Percentiles rank a stretch among this genome's conserved stretches.
Conservation (phyloP, 2,797 vertebrate genomes). For the Buceros bicornis region DNA sequence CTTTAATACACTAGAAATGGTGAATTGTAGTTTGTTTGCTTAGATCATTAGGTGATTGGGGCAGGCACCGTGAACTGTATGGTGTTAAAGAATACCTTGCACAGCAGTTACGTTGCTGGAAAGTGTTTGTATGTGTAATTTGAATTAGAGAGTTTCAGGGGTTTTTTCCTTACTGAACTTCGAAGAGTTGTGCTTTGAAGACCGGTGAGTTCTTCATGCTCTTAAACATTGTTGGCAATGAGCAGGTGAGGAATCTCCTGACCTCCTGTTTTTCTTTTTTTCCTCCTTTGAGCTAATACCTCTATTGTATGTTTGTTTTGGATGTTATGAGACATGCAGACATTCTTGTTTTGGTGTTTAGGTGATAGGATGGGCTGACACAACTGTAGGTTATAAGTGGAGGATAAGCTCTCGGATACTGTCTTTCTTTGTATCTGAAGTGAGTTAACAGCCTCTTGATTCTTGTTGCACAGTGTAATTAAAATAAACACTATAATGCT, state of each 20-base stretch:
- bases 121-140: neutral
- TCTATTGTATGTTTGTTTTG: neutral
- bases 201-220: neutral
- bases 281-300: neutral
- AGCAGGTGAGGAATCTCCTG: neutral
- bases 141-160: neutral
- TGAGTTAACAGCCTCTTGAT: constrained; percentile 57
- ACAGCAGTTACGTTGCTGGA: neutral
- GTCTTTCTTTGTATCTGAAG: constrained; percentile 37
- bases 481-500: constrained; percentile 74
- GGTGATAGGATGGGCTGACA: neutral
- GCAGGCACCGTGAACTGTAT: neutral
- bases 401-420: constrained; percentile 28
- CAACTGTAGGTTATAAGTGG: neutral
- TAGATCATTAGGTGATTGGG: neutral
- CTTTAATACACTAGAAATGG: neutral
- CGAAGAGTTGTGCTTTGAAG: constrained; percentile 19
- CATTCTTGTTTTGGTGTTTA: neutral
- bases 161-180: neutral
- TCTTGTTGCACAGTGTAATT: constrained; percentile 74
- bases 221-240: neutral
- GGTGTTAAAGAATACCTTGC: neutral
- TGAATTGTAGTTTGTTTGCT: neutral
- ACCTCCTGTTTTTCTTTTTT: neutral
- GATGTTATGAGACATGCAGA: neutral